Evolutionary conservation across 2,888 invertebrate species (phyloP), one percentile per base, ranked within the genome.

Genomic region (Orthosia cruda): DNA sequence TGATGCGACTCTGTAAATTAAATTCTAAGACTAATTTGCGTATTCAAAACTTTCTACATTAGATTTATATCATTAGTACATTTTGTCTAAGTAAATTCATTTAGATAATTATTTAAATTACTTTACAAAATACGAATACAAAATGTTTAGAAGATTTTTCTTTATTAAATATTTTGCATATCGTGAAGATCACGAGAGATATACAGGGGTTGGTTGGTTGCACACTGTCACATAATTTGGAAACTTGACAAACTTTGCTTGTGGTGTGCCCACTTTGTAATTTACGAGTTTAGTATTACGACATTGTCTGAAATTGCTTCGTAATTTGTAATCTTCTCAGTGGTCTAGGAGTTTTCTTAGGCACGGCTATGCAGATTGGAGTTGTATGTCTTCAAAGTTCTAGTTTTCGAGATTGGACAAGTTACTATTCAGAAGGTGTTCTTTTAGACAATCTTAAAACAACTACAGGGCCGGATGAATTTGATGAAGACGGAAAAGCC

Each of bases 221-320:
- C 66, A 84, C 77, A 74, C 74, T 77, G 72, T 67, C 66, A 80
- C 64, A 80, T 64, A 77, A 84, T 84, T 80, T 68, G 84, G 64
- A 71, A 89, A 88, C 88, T 89, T 89, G 62, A 80, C 81, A 82
- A 90, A 89, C 84, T 90, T 88, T 72, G 84, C 78, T 80, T 71
- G 84, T 89, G 88, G 91, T 88, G 91, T 89, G 89, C 88, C 89
- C 90, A 90, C 89, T 92, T 91, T 85, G 89, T 93, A 92, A 95
- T 95, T 94, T 94, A 95, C 91, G 93, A 91, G 89, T 91, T 89
- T 88, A 88, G 89, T 84, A 86, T 85, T 81, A 85, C 87, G 85
- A 88, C 89, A 89, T 87, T 87, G 88, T 85, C 89, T 88, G 83
- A 90, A 91, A 92, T 91, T 91, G 92, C 89, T 91, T 91, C 88